A percentile compares a stretch with the other conserved stretches of the same genome.
phyloP scores from a whole-genome alignment of 1,140 invertebrate genomes.

The Oreohelix idahoensis region DNA sequence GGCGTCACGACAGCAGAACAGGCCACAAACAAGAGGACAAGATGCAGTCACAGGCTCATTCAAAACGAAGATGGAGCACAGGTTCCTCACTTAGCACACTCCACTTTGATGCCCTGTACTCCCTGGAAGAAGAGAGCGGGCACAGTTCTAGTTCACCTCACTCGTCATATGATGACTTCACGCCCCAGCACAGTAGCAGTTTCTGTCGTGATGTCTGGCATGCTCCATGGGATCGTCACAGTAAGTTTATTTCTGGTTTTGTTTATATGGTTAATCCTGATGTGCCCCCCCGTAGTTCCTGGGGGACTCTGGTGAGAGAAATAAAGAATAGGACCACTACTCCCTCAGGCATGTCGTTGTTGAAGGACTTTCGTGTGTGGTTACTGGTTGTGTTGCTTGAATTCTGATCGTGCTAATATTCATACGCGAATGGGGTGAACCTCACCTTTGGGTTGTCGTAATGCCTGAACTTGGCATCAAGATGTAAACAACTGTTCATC shows the following conservation, averaged over 20 bases:
- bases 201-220: constrained; percentile 29
- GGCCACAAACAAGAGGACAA: not conserved
- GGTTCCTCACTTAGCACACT: constrained; percentile 42
- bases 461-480: too few relatives aligned
- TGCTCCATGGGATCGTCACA: constrained; percentile 12
- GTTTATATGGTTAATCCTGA: too few relatives aligned
- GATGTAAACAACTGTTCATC: too few relatives aligned
- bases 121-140: constrained; percentile 59
- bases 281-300: too few relatives aligned
- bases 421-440: too few relatives aligned
- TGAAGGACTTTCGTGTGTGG: too few relatives aligned
- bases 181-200: constrained; percentile 23
- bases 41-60: not conserved
- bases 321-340: too few relatives aligned
- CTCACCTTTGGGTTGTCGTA: too few relatives aligned
- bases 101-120: constrained; percentile 55
- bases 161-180: constrained; percentile 22
- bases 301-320: too few relatives aligned
- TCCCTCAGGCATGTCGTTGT: too few relatives aligned
- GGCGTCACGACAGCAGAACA: not conserved
- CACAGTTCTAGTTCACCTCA: constrained; percentile 44
- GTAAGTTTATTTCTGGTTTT: not conserved
- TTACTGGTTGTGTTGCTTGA: too few relatives aligned
- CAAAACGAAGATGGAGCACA: constrained; percentile 38
- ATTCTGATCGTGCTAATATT: too few relatives aligned